Base-by-base conservation (phyloP, 2,113 vertebrate species). In the Toxotes chatareus region DNA sequence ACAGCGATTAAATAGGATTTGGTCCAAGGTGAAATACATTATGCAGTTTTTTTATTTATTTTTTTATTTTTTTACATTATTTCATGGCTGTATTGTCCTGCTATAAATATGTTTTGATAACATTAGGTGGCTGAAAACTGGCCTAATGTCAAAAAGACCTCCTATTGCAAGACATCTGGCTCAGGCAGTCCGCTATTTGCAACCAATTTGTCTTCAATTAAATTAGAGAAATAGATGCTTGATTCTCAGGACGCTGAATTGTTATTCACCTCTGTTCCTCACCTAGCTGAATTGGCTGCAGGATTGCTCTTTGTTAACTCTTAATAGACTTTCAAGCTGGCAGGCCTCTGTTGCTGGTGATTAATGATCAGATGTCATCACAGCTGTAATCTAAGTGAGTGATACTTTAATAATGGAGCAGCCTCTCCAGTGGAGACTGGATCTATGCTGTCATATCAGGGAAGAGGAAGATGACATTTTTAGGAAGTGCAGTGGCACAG, bases 321-420 rank as follows among this genome's bases (percentile, higher is more conserved):
- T 87, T 87, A 86, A 88, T 92, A 80, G 73, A 86, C 87, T 88
- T 83, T 83, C 56, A 44, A 83, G 79, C 64, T 82, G 61, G 83
- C 87, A 38, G 79, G 71, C 57, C 73, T 88, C 64, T 76, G 82
- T 89, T 79, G 86, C 83, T 59, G 79, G 85, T 94, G 92, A 92
- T 93, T 89, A 92, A 93, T 86, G 90, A 82, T 85, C 85, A 80
- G 70, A 86, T 84, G 84, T 88, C 92, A 90, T 90, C 76, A 85
- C 88, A 74, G 90, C 82, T 92, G 88, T 92, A 93, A 92, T 92
- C 85, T 76, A 72, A 92, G 83, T 89, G 90, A 89, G 86, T 91
- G 89, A 95, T 93, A 92, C 92, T 93, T 94, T 92, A 93, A 94
- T 93, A 93, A 94, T 91, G 79, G 86, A 83, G 91, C 83, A 46